phyloP scores from a whole-genome alignment of 1,140 invertebrate genomes.

The Monochamus saltuarius region DNA sequence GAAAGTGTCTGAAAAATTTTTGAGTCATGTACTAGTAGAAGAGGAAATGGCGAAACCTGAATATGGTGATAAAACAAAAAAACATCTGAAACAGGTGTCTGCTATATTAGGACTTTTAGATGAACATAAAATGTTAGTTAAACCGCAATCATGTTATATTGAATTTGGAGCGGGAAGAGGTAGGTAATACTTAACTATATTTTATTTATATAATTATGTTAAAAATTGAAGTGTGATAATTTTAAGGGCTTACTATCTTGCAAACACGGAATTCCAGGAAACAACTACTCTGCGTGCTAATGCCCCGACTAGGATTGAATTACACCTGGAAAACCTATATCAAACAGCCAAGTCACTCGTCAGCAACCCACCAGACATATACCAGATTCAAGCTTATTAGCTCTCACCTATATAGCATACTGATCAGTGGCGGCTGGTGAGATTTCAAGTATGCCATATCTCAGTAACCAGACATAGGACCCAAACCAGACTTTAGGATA shows the following conservation, averaged over 20 bases:
- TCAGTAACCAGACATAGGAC: too few species aligned
- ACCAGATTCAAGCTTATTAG: too few species aligned
- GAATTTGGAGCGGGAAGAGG: constrained; percentile 90
- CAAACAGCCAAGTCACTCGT: too few species aligned
- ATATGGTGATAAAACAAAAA: constrained; percentile 63
- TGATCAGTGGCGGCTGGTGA: too few species aligned
- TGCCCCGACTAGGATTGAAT: too few species aligned
- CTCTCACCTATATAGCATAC: too few species aligned
- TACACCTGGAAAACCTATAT: too few species aligned
- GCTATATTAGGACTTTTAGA: constrained; percentile 67
- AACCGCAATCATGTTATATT: constrained; percentile 67
- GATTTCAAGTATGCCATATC: too few species aligned
- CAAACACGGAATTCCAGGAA: background rate
- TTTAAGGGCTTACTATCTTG: background rate
- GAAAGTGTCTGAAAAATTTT: constrained; percentile 53
- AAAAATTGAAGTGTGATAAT: background rate
- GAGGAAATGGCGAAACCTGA: constrained; percentile 62
- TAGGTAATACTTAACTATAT: too few species aligned
- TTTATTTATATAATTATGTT: constrained; percentile 10
- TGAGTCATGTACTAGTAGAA: constrained; percentile 55
- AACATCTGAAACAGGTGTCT: constrained; percentile 72
- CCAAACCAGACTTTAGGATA: too few species aligned
- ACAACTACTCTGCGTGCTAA: too few species aligned
- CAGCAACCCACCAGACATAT: too few species aligned
- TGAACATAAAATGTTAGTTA: constrained; percentile 55